Conservation (phyloP, 2,113 vertebrate genomes). For the Rhagologus leucostigma region DNA sequence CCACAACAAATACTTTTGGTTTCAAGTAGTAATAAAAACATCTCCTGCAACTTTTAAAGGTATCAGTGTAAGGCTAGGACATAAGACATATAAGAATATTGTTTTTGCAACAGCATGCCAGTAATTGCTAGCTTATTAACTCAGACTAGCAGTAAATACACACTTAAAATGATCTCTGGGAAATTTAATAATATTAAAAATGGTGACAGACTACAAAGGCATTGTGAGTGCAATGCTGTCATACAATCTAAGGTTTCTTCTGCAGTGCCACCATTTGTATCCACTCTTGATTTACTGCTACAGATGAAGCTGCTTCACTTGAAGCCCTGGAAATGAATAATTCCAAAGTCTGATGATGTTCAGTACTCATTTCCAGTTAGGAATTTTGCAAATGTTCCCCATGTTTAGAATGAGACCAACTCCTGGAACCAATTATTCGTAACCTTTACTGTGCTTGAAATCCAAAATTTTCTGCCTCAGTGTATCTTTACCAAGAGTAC, state of each 20-base stretch:
- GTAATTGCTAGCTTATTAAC: background rate
- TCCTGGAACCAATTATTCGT: constrained; percentile 2
- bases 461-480: background rate
- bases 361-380: constrained; percentile 23
- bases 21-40: background rate
- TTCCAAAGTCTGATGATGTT: background rate
- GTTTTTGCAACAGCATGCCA: background rate
- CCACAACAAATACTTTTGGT: background rate
- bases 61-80: background rate
- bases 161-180: background rate
- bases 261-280: background rate
- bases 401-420: background rate
- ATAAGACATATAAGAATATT: background rate
- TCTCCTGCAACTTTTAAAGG: background rate
- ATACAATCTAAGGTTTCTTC: background rate
- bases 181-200: background rate
- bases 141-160: background rate
- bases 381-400: background rate
- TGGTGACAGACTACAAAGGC: background rate
- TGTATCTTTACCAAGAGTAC: background rate
- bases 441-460: background rate
- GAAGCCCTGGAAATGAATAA: background rate
- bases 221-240: background rate
- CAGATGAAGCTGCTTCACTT: background rate
- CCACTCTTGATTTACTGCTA: background rate